A percentile compares a stretch with the other conserved stretches of the same genome.
phyloP scores from a whole-genome alignment of 2,797 vertebrate species.

The Erpetoichthys calabaricus region DNA sequence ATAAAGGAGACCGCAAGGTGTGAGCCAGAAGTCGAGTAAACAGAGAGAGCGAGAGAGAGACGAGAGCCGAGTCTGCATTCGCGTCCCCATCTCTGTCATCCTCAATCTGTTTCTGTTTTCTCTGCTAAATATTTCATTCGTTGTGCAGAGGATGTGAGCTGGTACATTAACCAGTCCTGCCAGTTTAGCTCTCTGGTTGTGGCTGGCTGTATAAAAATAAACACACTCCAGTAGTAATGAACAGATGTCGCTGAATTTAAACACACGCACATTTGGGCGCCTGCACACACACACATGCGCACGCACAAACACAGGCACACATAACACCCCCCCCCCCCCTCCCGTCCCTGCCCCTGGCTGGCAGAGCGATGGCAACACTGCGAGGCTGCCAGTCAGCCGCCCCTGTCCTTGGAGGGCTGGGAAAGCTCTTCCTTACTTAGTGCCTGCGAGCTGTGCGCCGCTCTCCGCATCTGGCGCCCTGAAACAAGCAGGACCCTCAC shows the following conservation, averaged over 20 bases:
- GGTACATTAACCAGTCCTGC: conserved; percentile 54
- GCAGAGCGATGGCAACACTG: conserved; percentile 14
- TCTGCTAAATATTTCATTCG: conserved; percentile 51
- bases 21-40: too few relatives aligned
- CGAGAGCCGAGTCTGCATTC: background rate
- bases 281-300: conserved; percentile 5
- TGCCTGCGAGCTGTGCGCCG: too few relatives aligned
- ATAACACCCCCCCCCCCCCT: conserved; percentile 18
- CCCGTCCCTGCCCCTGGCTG: conserved; percentile 16
- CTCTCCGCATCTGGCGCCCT: too few relatives aligned
- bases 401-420: conserved; percentile 14
- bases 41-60: too few relatives aligned
- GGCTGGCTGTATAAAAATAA: conserved; percentile 90
- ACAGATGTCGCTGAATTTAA: conserved; percentile 90
- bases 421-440: background rate
- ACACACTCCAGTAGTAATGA: conserved; percentile 70
- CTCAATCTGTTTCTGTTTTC: conserved; percentile 18
- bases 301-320: conserved; percentile 8
- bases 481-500: too few relatives aligned
- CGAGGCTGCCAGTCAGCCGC: conserved; percentile 22
- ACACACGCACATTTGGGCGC: conserved; percentile 38
- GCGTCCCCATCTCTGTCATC: background rate
- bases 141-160: conserved; percentile 31
- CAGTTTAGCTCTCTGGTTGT: conserved; percentile 50
- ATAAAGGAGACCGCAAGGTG: too few relatives aligned